Percentiles rank a stretch among this genome's conserved stretches.
Conservation (phyloP, 1,140 invertebrate species). For the Pachyrhynchus sulphureomaculatus region DNA sequence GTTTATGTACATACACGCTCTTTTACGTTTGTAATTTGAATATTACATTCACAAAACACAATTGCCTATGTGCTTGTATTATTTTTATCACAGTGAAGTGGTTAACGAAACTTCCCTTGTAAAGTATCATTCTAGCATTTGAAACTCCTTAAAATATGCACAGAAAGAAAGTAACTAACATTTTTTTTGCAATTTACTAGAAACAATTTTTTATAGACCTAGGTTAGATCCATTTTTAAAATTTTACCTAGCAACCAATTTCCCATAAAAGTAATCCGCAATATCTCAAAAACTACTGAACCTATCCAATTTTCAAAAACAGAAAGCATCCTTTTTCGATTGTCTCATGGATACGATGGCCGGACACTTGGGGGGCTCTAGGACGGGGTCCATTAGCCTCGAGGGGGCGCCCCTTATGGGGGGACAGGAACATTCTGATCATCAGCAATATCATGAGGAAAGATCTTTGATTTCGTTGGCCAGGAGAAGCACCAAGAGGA, state of each 20-base stretch:
- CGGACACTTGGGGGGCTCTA: constrained; percentile 67
- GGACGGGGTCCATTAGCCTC: constrained; percentile 65
- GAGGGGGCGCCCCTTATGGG: constrained; percentile 56
- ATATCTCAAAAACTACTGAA: constrained; percentile 6
- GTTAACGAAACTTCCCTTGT: too few species aligned
- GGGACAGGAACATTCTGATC: constrained; percentile 56
- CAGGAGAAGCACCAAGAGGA: constrained; percentile 59
- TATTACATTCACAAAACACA: too few species aligned
- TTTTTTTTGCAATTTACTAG: too few species aligned
- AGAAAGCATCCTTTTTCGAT: constrained; percentile 85
- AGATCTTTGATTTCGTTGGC: constrained; percentile 60
- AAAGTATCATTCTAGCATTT: too few species aligned
- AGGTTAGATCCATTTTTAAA: too few species aligned
- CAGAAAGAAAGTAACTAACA: too few species aligned
- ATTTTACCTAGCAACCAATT: constrained; percentile 48
- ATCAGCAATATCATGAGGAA: constrained; percentile 58
- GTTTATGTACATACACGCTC: too few species aligned
- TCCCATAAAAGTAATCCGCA: not conserved
- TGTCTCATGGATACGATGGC: constrained; percentile 84
- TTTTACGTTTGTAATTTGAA: too few species aligned
- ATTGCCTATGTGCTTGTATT: too few species aligned
- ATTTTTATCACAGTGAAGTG: too few species aligned
- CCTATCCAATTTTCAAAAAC: constrained; percentile 42
- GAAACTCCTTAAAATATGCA: too few species aligned
- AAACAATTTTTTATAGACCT: too few species aligned